Evolutionary conservation across 1,140 invertebrate species (phyloP).

Genomic region (Rhagoletis zephyria): DNA sequence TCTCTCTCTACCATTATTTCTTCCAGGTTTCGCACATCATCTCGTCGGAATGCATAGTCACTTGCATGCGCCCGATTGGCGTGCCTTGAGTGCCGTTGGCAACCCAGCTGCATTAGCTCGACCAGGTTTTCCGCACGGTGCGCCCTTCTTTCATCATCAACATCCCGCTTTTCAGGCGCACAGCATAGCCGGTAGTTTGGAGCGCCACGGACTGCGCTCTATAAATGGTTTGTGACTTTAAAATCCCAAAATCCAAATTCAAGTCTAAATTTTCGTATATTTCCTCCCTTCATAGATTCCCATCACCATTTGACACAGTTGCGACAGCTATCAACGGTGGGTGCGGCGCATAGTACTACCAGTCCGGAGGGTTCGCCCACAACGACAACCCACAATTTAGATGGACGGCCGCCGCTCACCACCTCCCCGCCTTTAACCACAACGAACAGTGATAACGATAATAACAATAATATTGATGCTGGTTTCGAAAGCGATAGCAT

Average conservation of each 20-base stretch:
- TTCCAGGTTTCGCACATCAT: constrained; percentile 80
- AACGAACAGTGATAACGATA: constrained; percentile 65
- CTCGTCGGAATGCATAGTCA: constrained; percentile 76
- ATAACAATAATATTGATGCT: constrained; percentile 69
- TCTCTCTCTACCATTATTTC: neutral
- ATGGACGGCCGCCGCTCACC: constrained; percentile 60
- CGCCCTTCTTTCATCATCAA: constrained; percentile 75
- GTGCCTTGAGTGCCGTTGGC: constrained; percentile 73
- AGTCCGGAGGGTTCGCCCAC: constrained; percentile 77
- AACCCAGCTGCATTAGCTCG: constrained; percentile 73
- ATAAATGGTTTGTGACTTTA: constrained; percentile 57
- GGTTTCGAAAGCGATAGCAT: constrained; percentile 78
- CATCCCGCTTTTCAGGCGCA: constrained; percentile 78
- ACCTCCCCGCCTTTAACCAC: constrained; percentile 62
- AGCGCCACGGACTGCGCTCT: constrained; percentile 66
- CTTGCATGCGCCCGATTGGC: constrained; percentile 77
- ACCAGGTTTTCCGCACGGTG: constrained; percentile 64
- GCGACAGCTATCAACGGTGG: constrained; percentile 65
- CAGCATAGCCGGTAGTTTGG: constrained; percentile 74
- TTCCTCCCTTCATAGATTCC: constrained; percentile 51
- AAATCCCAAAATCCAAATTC: neutral
- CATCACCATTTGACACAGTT: constrained; percentile 63
- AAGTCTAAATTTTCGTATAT: neutral
- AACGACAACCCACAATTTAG: constrained; percentile 63
- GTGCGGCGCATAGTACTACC: constrained; percentile 79